Evolutionary conservation across 2,888 invertebrate species (phyloP).

Genomic region (Pterostichus madidus): DNA sequence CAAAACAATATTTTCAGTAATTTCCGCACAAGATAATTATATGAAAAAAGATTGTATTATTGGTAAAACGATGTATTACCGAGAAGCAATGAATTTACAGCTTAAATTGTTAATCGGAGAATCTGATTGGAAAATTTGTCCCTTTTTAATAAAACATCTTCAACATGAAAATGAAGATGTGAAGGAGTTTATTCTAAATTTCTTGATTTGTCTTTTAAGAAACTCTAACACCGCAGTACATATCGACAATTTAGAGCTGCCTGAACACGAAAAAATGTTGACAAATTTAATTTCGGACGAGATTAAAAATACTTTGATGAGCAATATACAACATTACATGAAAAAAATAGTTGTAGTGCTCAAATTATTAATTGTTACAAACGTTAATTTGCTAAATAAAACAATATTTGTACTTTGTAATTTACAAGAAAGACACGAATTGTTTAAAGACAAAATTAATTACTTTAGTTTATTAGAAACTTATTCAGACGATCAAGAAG

Average conservation of each 20-base stretch:
- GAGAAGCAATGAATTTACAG: constrained; percentile 12
- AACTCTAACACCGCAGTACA: neutral
- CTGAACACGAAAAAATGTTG: constrained; percentile 33
- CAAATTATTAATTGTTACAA: neutral
- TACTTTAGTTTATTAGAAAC: constrained; percentile 19
- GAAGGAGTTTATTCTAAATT: constrained; percentile 49
- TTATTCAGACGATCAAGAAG: constrained; percentile 7
- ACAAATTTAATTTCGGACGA: constrained; percentile 17
- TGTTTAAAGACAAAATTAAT: neutral
- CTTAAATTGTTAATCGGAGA: constrained; percentile 6
- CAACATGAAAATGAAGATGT: constrained; percentile 27
- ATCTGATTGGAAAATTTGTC: neutral
- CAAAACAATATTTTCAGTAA: constrained; percentile 1
- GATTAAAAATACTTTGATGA: neutral
- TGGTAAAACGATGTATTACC: constrained; percentile 12
- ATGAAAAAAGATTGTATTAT: neutral
- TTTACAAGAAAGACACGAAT: neutral
- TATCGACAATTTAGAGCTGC: constrained; percentile 45
- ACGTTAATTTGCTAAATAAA: constrained; percentile 28
- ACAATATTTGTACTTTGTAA: constrained; percentile 29
- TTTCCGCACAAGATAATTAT: constrained; percentile 26
- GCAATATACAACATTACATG: constrained; percentile 2
- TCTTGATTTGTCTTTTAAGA: constrained; percentile 28
- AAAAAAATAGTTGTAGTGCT: neutral
- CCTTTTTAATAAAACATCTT: constrained; percentile 23